phyloP scores from a whole-genome alignment of 2,797 vertebrate species.

The Lepilemur septentrionalis region DNA sequence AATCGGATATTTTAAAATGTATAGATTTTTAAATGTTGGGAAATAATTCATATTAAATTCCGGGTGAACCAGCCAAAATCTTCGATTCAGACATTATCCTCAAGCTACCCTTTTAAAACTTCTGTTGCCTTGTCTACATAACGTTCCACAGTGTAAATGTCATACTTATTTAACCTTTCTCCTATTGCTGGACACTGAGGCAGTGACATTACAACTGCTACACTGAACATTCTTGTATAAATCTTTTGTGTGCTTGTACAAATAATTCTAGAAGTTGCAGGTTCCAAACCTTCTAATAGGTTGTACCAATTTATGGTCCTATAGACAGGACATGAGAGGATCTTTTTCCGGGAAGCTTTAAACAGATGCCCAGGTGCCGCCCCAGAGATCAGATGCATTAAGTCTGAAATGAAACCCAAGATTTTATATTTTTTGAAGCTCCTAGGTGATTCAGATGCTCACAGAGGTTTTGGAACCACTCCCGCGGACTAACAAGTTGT shows the following conservation, averaged over 20 bases:
- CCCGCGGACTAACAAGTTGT: not conserved
- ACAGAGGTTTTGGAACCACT: not conserved
- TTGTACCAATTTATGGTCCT: not conserved
- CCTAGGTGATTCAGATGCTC: not conserved
- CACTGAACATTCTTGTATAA: not conserved
- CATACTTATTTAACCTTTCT: not conserved
- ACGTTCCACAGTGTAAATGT: not conserved
- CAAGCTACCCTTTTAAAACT: not conserved
- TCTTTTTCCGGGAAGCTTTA: not conserved
- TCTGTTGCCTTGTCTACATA: not conserved
- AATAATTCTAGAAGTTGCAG: not conserved
- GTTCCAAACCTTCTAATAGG: not conserved
- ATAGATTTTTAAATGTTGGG: constrained; percentile 39
- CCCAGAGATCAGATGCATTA: not conserved
- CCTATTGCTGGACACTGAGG: not conserved
- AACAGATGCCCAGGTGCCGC: not conserved
- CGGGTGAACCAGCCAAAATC: not conserved
- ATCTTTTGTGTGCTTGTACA: not conserved
- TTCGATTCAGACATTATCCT: not conserved
- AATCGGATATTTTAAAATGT: constrained; percentile 6
- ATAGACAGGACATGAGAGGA: not conserved
- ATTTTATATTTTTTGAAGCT: constrained; percentile 25
- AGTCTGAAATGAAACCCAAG: not conserved
- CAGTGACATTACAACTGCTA: not conserved
- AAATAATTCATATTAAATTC: constrained; percentile 34